Evolutionary conservation across 2,113 vertebrate species (phyloP).

Genomic region (Brevimyrus niger): DNA sequence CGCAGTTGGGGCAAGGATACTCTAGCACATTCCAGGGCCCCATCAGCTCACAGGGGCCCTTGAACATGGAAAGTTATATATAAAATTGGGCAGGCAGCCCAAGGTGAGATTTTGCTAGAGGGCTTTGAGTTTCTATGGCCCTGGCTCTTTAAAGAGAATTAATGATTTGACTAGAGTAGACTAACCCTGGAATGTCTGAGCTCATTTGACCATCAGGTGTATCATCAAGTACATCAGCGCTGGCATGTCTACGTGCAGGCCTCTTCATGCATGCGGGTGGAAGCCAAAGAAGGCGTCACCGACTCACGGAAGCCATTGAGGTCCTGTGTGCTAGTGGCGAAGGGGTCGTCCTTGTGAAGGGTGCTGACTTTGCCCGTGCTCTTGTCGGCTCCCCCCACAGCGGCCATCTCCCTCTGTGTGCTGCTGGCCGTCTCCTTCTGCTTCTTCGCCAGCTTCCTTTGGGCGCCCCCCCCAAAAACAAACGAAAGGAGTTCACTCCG

Average conservation of each 20-base stretch:
- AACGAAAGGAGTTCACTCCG: slow-evolving; percentile 48
- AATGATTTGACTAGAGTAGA: not conserved
- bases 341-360: slow-evolving; percentile 86
- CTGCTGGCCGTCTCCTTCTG: slow-evolving; percentile 95
- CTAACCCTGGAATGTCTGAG: not conserved
- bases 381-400: slow-evolving; percentile 78
- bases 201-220: not conserved
- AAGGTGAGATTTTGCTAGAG: not conserved
- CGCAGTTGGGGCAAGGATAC: not conserved
- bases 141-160: not conserved
- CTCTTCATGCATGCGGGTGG: not conserved
- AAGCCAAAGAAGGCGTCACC: not conserved
- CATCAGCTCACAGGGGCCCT: not conserved
- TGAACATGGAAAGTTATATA: not conserved
- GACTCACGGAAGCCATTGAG: slow-evolving; percentile 93
- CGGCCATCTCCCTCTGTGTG: slow-evolving; percentile 93
- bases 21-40: not conserved
- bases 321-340: slow-evolving; percentile 89
- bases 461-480: slow-evolving; percentile 58
- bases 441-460: slow-evolving; percentile 96
- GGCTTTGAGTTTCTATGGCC: not conserved
- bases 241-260: not conserved
- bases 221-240: not conserved
- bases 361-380: slow-evolving; percentile 81
- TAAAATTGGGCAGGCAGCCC: not conserved